Evolutionary conservation across 2,888 invertebrate genomes (phyloP).

Genomic region (Chrysotoxum bicinctum): DNA sequence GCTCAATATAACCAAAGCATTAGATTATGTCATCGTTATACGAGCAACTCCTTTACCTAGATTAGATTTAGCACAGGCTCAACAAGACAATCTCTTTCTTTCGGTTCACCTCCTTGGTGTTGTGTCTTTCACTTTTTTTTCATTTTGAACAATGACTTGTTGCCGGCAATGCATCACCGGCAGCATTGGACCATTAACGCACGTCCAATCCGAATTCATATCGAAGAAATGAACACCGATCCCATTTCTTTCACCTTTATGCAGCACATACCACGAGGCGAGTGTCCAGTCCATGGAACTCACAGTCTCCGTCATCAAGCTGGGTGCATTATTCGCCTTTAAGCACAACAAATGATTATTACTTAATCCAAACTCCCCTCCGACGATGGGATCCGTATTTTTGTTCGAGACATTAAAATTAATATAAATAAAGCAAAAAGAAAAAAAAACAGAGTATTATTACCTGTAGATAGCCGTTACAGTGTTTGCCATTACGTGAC

Average conservation of each 20-base stretch:
- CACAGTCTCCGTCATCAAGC: neutral
- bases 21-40: slow-evolving; percentile 38
- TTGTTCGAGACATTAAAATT: slow-evolving; percentile 48
- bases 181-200: slow-evolving; percentile 61
- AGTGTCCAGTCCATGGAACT: slow-evolving; percentile 7
- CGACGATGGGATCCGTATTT: neutral
- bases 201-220: slow-evolving; percentile 29
- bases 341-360: slow-evolving; percentile 59
- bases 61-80: slow-evolving; percentile 22
- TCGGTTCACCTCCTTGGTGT: neutral
- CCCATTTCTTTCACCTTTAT: slow-evolving; percentile 59
- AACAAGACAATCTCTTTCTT: slow-evolving; percentile 40
- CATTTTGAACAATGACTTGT: slow-evolving; percentile 51
- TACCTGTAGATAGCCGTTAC: neutral
- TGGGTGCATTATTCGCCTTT: slow-evolving; percentile 32
- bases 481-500: slow-evolving; percentile 48
- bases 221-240: slow-evolving; percentile 54
- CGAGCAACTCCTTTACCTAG: slow-evolving; percentile 24
- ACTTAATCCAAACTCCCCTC: slow-evolving; percentile 48
- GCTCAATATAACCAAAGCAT: slow-evolving; percentile 4
- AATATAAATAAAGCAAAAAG: slow-evolving; percentile 45
- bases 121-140: slow-evolving; percentile 48
- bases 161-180: slow-evolving; percentile 56
- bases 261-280: neutral
- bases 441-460: slow-evolving; percentile 12